These are phyloP conservation scores for Ctenochaetus hawaiiensis DNA, from an alignment of 2,797 vertebrate species.

Conservation along the genomic window DNA sequence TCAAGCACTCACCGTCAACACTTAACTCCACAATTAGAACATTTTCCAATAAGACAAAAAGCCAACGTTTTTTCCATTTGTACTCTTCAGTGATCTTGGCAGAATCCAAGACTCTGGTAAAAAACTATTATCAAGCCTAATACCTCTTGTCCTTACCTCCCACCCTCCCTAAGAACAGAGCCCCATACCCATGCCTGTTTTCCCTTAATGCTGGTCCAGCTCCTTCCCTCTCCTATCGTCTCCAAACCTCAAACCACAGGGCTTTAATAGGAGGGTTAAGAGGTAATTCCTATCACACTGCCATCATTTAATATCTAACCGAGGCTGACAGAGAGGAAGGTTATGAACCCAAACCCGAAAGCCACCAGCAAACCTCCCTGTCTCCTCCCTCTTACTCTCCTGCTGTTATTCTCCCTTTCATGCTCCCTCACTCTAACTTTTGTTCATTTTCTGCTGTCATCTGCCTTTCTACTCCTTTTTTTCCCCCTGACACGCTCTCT, in stretches of 20 bases:
- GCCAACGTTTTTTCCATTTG: conserved; percentile 29
- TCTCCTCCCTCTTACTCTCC: conserved; percentile 65
- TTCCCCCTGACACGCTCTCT: background rate
- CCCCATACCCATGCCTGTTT: conserved; percentile 59
- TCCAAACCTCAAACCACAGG: conserved; percentile 81
- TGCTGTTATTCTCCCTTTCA: conserved; percentile 46
- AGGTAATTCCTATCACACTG: conserved; percentile 84
- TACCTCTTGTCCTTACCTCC: conserved; percentile 61
- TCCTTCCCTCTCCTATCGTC: conserved; percentile 64
- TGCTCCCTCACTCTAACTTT: background rate
- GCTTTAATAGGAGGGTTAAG: conserved; percentile 83
- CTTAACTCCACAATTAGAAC: conserved; percentile 46
- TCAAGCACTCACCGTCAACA: conserved; percentile 25
- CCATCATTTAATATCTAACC: conserved; percentile 82
- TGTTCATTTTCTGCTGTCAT: conserved; percentile 1
- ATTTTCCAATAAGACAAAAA: conserved; percentile 34
- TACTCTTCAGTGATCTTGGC: conserved; percentile 14
- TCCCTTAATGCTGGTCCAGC: conserved; percentile 69
- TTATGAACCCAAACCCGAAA: conserved; percentile 83
- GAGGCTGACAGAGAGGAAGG: conserved; percentile 81
- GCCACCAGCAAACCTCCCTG: conserved; percentile 67
- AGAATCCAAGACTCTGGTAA: conserved; percentile 48
- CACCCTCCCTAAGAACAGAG: conserved; percentile 49
- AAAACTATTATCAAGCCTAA: conserved; percentile 60
- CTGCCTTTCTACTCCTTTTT: background rate